Conservation (phyloP, 2,113 vertebrate genomes). For the Leptobrachium leishanense region DNA sequence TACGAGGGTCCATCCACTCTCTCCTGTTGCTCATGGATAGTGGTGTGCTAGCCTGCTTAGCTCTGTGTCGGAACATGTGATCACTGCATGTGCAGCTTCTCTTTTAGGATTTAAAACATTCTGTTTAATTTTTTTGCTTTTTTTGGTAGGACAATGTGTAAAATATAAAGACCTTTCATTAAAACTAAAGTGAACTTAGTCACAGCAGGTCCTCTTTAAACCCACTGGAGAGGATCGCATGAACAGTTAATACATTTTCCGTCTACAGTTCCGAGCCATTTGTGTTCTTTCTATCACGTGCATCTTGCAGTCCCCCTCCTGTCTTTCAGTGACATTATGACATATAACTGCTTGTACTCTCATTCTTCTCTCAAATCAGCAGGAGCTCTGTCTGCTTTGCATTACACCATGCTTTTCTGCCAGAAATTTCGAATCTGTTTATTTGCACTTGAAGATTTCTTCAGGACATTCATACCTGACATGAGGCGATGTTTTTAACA, state of each 20-base stretch:
- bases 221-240: background rate
- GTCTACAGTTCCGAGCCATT: slow-evolving; percentile 3
- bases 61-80: too few species aligned
- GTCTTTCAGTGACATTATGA: slow-evolving; percentile 24
- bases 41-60: too few species aligned
- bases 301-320: slow-evolving; percentile 11
- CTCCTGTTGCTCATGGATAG: too few species aligned
- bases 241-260: slow-evolving; percentile 26
- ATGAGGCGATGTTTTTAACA: too few species aligned
- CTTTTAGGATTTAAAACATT: too few species aligned
- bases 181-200: too few species aligned
- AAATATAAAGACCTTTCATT: too few species aligned
- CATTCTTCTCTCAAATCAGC: slow-evolving; percentile 8
- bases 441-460: slow-evolving; percentile 9
- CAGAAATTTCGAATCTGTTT: slow-evolving; percentile 5
- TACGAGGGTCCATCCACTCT: too few species aligned
- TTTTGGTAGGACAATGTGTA: too few species aligned
- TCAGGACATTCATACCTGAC: background rate
- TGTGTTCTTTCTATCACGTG: slow-evolving; percentile 2
- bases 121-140: too few species aligned
- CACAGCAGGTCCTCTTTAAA: too few species aligned
- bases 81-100: too few species aligned
- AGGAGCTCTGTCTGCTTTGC: slow-evolving; percentile 29
- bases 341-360: slow-evolving; percentile 4
- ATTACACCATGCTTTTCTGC: slow-evolving; percentile 6